These are phyloP conservation scores for Charadrius vociferus DNA, from an alignment of 2,113 vertebrate species.

Conservation along the genomic window DNA sequence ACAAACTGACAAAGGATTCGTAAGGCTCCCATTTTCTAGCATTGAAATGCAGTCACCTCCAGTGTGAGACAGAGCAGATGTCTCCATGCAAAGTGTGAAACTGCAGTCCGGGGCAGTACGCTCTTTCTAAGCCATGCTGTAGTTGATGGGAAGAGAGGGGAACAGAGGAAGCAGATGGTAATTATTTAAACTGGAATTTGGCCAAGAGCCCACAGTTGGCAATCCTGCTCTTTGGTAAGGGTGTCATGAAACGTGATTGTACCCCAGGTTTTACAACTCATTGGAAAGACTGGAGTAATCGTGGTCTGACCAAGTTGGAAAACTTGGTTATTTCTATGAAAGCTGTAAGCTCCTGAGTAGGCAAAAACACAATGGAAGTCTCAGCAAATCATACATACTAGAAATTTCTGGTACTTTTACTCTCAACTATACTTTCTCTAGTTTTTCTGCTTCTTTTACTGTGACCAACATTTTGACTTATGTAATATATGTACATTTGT, in stretches of 20 bases:
- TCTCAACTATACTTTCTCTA: background rate
- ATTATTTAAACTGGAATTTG: constrained; percentile 7
- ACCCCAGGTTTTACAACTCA: background rate
- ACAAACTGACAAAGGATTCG: background rate
- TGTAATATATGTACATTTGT: background rate
- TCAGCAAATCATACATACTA: background rate
- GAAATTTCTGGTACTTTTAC: background rate
- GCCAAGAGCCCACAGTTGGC: background rate
- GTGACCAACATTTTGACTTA: background rate
- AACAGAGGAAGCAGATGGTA: constrained; percentile 11
- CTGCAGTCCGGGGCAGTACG: background rate
- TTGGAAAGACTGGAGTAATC: background rate
- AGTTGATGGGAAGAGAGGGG: background rate
- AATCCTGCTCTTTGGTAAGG: background rate
- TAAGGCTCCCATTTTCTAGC: background rate
- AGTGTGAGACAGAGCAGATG: background rate
- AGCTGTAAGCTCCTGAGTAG: background rate
- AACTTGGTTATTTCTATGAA: background rate
- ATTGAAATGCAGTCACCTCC: background rate
- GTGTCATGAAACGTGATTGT: background rate
- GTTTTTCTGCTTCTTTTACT: background rate
- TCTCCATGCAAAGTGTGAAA: background rate
- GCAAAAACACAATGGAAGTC: background rate
- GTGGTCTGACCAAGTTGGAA: background rate
- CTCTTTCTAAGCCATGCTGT: background rate